These are phyloP conservation scores for Lasiurus cinereus DNA, from an alignment of 2,113 vertebrate species.

Conservation along the genomic window DNA sequence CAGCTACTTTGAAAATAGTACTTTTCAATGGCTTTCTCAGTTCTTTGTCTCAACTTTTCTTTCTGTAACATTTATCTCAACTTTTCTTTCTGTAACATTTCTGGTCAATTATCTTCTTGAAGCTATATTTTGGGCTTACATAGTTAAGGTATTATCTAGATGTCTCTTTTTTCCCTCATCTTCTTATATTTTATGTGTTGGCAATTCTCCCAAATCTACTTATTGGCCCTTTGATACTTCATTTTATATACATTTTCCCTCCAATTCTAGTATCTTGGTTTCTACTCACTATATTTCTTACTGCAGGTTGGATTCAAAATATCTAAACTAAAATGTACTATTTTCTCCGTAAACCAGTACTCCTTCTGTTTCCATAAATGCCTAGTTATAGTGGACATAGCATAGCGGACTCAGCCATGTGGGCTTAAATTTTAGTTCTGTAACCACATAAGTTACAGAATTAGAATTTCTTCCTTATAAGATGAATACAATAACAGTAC, in stretches of 20 bases:
- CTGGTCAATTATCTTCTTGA: neutral
- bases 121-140: slow-evolving; percentile 15
- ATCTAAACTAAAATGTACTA: slow-evolving; percentile 38
- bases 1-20: neutral
- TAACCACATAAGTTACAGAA: slow-evolving; percentile 19
- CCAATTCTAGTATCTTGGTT: neutral
- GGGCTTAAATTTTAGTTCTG: slow-evolving; percentile 12
- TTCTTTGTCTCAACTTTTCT: neutral
- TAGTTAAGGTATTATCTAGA: neutral
- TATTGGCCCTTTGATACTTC: neutral
- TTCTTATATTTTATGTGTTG: neutral
- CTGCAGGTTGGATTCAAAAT: slow-evolving; percentile 2
- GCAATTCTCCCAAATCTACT: neutral
- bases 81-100: neutral
- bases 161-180: neutral
- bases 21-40: neutral
- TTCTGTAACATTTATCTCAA: neutral
- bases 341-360: neutral
- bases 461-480: neutral
- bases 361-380: slow-evolving; percentile 12
- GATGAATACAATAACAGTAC: neutral
- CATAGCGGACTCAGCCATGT: neutral
- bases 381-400: neutral
- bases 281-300: slow-evolving; percentile 14
- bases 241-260: neutral